These are phyloP conservation scores for Actinostola sp. DNA, from an alignment of 92 coral and sea anemone genomes.

Conservation along the genomic window DNA sequence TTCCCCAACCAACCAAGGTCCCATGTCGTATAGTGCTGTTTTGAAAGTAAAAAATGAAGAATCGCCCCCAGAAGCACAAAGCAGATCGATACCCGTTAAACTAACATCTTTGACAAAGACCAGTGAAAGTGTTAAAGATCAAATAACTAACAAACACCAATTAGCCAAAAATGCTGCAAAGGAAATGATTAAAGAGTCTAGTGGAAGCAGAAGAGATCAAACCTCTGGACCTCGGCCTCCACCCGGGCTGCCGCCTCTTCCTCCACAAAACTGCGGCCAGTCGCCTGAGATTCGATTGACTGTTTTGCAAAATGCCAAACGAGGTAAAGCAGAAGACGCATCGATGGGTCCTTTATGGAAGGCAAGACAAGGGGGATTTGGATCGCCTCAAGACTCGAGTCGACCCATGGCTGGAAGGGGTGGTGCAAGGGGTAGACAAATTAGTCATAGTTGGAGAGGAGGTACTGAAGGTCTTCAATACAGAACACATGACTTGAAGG, in stretches of 20 bases:
- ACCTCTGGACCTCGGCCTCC: conserved; percentile 66
- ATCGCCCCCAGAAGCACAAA: conserved; percentile 18
- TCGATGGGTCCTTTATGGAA: conserved; percentile 8
- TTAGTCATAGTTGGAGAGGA: conserved; percentile 9
- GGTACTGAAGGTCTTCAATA: conserved; percentile 4
- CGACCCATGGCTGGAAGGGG: background rate
- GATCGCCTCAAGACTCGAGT: conserved; percentile 3
- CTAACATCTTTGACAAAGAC: conserved; percentile 36
- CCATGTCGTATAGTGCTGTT: conserved; percentile 63
- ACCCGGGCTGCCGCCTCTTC: conserved; percentile 73
- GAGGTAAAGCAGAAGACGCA: conserved; percentile 28
- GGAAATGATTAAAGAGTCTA: conserved; percentile 29
- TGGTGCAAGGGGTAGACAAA: conserved; percentile 6
- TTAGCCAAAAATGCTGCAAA: conserved; percentile 17
- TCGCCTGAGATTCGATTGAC: conserved; percentile 53
- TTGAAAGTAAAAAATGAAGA: conserved; percentile 57
- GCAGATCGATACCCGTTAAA: conserved; percentile 22
- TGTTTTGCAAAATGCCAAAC: conserved; percentile 48
- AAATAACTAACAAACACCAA: conserved; percentile 5
- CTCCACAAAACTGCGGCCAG: conserved; percentile 67
- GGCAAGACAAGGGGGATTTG: conserved; percentile 11
- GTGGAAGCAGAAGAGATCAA: conserved; percentile 38
- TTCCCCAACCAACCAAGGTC: conserved; percentile 28
- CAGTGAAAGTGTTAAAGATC: conserved; percentile 1
- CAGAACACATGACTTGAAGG: background rate